Evolutionary conservation across 2,797 vertebrate genomes (phyloP), one percentile per base, ranked within the genome.

Genomic region (Enteromius anoplus): DNA sequence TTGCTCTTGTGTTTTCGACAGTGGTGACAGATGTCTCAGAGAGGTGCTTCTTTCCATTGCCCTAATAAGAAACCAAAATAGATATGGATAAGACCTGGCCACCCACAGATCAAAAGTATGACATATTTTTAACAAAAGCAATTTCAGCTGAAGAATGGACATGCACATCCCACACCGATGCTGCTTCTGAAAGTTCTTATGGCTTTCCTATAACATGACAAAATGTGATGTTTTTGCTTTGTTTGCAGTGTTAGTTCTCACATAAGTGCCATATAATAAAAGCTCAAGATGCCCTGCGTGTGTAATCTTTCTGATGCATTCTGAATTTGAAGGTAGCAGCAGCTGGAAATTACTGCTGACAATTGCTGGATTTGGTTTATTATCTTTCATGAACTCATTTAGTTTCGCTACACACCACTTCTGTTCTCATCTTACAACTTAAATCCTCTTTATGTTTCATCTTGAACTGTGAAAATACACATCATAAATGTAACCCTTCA

Each of bases 11-110:
- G 64, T 17, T 51, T 81, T 84, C 75, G 75, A 75, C 42, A 73
- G 14, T 53, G 23, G 78, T 81, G 81, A 82, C 75, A 84, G 47
- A 80, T 76, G 15, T 78, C 53, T 80, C 65, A 19, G 29, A 80
- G 60, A n/a, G 17, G 19, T 75, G 49, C 51, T 81, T 83, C 55
- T 64, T 78, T n/a, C 26, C 45, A 40, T 68, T n/a, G 55, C 45
- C n/a, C 82, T 87, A 84, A 71, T 75, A 71, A 79, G 78, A 75
- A 21, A 58, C 60, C 49, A 49, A 82, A 78, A 72, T 79, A 78
- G 49, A 26, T 75, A 19, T 26, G 32, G 45, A 68, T 37, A 69
- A 55, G 49, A 49, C 23, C 66, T 62, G 60, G 75, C 58, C 42
- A 26, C 47, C 75, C 65, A 62, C 69, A 37, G 21, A 32, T 55